Evolutionary conservation across 2,113 vertebrate genomes (phyloP), one percentile per base, ranked within the genome.

Genomic region (Empidonax alnorum): DNA sequence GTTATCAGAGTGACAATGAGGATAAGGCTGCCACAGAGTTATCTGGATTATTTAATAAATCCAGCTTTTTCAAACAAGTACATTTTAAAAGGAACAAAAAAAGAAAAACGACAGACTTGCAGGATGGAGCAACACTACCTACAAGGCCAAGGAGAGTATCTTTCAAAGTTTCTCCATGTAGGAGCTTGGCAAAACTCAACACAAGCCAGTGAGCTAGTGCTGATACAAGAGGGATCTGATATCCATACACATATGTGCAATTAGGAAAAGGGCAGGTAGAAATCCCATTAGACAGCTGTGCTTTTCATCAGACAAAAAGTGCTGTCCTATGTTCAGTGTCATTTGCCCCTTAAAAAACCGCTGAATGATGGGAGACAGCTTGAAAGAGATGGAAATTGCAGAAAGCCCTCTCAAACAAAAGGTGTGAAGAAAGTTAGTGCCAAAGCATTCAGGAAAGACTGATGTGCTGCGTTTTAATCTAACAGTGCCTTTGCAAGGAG

Each of bases 401-500:
- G 55, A 44, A 91, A 53, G 10, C 3, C 0, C 9, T 68, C 19
- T 88, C 12, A 8, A 44, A 16, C 33, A 53, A 82, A 69, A 56
- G 31, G 9, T 52, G 31, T 31, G 33, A 19, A 69, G 58, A 75
- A 55, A 37, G 14, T 50, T 37, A 33, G 15, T 61, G 39, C 28
- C 0, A 3, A 35, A 4, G 23, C 0, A 0, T 35, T 55, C 14
- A 1, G 41, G 24, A 41, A 62, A 62, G 65, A 53, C 13, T 18
- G 52, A 28, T 2, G 0, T 6, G 12, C 25, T 79, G 19, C 19
- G 8, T 52, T 79, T 88, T 30, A 79, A 71, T 14, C 16, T 21
- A 44, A 6, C 4, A 56, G 49, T 12, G n/a, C 30, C 7, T 13
- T 44, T 84, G 53, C 2, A 11, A 67, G 58, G 33, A 53, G 41